phyloP scores from a whole-genome alignment of 2,113 vertebrate species.

The Grammomys surdaster region DNA sequence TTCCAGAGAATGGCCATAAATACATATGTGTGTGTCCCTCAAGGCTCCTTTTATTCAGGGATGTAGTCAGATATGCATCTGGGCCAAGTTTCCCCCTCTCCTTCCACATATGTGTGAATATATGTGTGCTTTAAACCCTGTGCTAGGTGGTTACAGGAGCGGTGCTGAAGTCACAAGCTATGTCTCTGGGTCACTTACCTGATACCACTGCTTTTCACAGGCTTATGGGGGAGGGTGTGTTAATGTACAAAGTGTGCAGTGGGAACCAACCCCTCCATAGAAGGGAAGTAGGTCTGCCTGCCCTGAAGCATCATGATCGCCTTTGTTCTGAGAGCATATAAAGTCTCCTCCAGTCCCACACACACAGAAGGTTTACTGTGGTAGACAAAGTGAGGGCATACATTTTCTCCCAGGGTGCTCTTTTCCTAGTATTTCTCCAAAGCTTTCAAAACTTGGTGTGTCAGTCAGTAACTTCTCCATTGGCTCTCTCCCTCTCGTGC shows the following conservation, averaged over 20 bases:
- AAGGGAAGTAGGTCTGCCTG: neutral
- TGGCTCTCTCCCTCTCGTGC: neutral
- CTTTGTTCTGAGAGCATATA: constrained; percentile 9
- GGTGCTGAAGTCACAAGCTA: neutral
- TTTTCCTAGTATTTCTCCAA: neutral
- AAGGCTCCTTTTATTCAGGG: neutral
- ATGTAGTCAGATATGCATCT: neutral
- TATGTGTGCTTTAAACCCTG: neutral
- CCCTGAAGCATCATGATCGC: neutral
- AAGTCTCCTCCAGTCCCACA: neutral
- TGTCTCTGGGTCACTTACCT: neutral
- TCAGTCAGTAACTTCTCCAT: constrained; percentile 36
- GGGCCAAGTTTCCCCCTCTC: no score
- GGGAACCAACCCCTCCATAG: neutral
- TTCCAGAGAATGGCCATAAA: neutral
- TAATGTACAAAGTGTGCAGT: neutral
- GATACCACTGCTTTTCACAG: neutral
- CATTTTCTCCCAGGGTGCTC: neutral
- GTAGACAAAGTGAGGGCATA: neutral
- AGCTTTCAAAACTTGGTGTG: neutral
- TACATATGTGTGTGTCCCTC: neutral
- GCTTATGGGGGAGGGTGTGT: neutral
- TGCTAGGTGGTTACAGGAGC: neutral
- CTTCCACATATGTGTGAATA: neutral
- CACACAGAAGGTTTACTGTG: neutral